Percentiles rank a stretch among this genome's conserved stretches.
phyloP scores from a whole-genome alignment of 2,113 vertebrate species.

The Phylloscopus whistleri region DNA sequence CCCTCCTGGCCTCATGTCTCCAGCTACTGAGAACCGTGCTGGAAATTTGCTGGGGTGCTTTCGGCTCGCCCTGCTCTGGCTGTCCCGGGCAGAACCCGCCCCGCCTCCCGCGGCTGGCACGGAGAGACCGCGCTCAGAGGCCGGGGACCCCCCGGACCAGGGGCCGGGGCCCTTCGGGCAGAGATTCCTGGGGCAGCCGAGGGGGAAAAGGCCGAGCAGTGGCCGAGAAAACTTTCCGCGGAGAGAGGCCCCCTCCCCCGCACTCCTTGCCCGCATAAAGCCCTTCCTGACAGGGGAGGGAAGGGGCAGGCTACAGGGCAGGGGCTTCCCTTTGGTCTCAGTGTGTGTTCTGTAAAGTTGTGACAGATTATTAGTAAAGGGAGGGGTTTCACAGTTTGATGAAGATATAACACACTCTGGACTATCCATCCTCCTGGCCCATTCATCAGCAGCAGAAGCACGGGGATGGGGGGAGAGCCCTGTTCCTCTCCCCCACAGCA shows the following conservation, averaged over 20 bases:
- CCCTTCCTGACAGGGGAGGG: constrained; percentile 53
- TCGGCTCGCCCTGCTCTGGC: neutral
- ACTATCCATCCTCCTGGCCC: neutral
- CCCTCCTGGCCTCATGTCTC: neutral
- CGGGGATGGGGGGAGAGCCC: neutral
- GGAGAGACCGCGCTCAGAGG: neutral
- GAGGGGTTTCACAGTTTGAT: constrained; percentile 57
- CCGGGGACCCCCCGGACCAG: too few species aligned
- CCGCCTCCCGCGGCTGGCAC: accelerated
- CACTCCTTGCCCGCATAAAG: constrained; percentile 20
- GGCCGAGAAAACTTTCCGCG: neutral
- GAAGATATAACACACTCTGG: constrained; percentile 50
- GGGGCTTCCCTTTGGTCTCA: constrained; percentile 49
- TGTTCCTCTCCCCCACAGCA: neutral
- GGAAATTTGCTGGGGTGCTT: neutral
- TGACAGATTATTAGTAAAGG: constrained; percentile 70
- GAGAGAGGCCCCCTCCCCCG: neutral
- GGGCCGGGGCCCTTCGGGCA: neutral
- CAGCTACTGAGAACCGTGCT: neutral
- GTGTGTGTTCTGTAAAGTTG: constrained; percentile 65
- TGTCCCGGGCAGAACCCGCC: accelerated
- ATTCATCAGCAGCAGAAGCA: neutral
- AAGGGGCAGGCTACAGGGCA: constrained; percentile 53
- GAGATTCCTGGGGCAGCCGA: neutral
- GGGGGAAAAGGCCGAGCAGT: neutral